Evolutionary conservation across 2,113 vertebrate species (phyloP).

Genomic region (human (Homo sapiens)): DNA sequence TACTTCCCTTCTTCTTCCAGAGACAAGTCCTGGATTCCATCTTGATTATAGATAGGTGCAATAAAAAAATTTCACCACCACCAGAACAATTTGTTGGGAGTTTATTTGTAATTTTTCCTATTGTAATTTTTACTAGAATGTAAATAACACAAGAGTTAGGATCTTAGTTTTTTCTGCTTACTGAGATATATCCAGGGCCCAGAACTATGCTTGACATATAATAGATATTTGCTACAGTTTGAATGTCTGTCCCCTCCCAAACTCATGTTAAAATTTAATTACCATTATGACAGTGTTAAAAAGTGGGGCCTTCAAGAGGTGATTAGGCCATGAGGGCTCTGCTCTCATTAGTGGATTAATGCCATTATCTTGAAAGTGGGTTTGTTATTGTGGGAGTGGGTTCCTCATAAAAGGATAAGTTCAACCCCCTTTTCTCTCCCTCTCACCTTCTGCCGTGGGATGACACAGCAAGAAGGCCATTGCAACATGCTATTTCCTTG

Average conservation of each 20-base stretch:
- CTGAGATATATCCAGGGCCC: background rate
- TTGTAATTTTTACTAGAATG: background rate
- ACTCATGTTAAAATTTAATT: background rate
- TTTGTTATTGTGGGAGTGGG: background rate
- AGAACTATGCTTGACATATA: background rate
- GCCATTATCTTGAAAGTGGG: background rate
- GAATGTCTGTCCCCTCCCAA: background rate
- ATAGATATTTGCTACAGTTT: background rate
- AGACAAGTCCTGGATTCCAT: background rate
- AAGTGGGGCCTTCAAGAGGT: background rate
- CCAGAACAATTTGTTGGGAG: background rate
- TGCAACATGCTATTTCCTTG: background rate
- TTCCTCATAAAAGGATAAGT: background rate
- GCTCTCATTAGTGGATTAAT: background rate
- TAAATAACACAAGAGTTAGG: background rate
- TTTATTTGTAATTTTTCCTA: background rate
- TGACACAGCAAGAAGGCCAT: background rate
- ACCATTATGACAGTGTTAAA: background rate
- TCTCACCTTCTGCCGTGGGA: background rate
- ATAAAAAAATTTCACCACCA: background rate
- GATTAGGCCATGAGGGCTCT: background rate
- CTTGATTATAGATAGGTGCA: background rate
- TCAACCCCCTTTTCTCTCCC: background rate
- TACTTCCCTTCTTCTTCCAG: background rate
- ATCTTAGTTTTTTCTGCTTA: slow-evolving; percentile 15